Evolutionary conservation across 2,797 vertebrate species (phyloP), one percentile per base, ranked within the genome.

Genomic region (Helicolenus hilgendorfi): DNA sequence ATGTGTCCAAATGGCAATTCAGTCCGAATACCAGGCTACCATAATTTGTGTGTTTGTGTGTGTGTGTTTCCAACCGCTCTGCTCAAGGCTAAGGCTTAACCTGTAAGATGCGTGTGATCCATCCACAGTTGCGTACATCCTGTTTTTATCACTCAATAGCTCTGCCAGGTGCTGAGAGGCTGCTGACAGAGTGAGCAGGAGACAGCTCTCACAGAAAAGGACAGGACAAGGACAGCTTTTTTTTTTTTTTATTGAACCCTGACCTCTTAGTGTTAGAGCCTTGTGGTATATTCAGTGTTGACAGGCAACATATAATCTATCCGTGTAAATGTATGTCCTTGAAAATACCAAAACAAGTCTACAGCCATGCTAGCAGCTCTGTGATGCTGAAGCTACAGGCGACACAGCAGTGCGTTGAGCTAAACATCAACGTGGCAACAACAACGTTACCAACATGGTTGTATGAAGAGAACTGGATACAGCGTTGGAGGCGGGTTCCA

Each of bases 111-210:
- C 22, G 31, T 82, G 20, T 31, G 38, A 72, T 60, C 73, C 27
- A 59, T 56, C 68, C 64, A 35, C 68, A 81, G 64, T 13, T 65
- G n/a, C 13, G 3, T 29, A 15, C 26, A 18, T 64, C 62, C 56
- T 33, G 53, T 56, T 55, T 64, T 77, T 14, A 83, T 81, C 79
- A 75, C 67, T 77, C 53, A 24, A 33, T 63, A 58, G 20, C 63
- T 65, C 62, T 77, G 60, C 58, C 67, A 67, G 74, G 71, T 84
- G 71, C 72, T 70, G 24, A 41, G 78, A 71, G 65, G 63, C 63
- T 55, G 71, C 73, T 67, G 79, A 74, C 55, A 81, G 24, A 45
- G 13, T 64, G 59, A 81, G 67, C 62, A 22, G 64, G 38, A 58
- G 76, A 80, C 41, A 81, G 33, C 27, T 45, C 27, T 35, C 13